Conservation (phyloP, 2,113 vertebrate species). For the Alectura lathami region DNA sequence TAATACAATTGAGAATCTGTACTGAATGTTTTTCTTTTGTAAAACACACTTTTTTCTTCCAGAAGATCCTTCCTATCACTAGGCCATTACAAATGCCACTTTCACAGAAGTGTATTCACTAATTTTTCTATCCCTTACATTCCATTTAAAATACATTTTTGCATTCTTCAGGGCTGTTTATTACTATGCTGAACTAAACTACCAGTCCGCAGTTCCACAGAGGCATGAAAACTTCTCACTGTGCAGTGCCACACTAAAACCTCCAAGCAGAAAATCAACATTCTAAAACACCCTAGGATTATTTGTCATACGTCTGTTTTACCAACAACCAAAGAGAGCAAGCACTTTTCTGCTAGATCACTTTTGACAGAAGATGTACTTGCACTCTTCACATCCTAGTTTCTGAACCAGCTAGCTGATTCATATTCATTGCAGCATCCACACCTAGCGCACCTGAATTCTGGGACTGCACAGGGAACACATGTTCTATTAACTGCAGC, state of each 20-base stretch:
- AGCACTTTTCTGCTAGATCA: neutral
- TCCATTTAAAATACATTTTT: neutral
- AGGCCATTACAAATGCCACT: neutral
- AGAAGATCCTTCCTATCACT: neutral
- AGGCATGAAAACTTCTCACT: neutral
- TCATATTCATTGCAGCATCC: neutral
- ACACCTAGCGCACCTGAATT: neutral
- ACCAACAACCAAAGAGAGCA: neutral
- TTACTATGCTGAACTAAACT: neutral
- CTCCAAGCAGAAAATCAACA: neutral
- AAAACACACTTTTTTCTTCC: neutral
- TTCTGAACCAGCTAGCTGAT: neutral
- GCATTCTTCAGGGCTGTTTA: neutral
- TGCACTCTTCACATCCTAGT: neutral
- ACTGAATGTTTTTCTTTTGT: neutral
- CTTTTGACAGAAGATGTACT: neutral
- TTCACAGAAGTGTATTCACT: neutral
- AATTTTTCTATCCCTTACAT: neutral
- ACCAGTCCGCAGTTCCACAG: neutral
- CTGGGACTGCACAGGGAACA: neutral
- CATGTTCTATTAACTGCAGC: neutral
- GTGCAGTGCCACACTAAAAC: neutral
- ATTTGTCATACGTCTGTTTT: neutral
- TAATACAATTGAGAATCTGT: neutral
- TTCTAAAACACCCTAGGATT: neutral